Evolutionary conservation across 2,113 vertebrate species (phyloP).

Genomic region (Capra hircus): DNA sequence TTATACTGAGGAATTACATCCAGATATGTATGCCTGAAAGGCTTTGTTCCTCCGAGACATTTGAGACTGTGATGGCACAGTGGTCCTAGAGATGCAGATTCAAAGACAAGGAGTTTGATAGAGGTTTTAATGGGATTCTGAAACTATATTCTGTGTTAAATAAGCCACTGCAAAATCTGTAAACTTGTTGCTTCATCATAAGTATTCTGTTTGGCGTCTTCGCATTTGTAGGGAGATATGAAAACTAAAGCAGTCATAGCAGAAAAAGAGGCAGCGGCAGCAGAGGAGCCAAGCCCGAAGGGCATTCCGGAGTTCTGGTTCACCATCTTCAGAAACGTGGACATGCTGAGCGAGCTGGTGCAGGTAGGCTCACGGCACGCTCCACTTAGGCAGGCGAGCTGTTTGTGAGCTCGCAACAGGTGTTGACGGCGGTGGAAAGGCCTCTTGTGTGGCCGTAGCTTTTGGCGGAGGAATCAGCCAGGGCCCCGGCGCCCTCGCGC

Average conservation of each 20-base stretch:
- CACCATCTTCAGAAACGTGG: slow-evolving; percentile 96
- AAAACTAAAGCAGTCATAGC: slow-evolving; percentile 91
- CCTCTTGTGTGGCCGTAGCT: not conserved
- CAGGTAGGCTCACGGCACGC: slow-evolving; percentile 82
- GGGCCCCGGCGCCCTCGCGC: not conserved
- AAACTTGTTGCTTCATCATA: not conserved
- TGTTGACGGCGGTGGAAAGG: accelerated
- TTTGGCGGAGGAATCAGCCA: accelerated
- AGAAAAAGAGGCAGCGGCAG: slow-evolving; percentile 84
- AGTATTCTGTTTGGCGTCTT: not conserved
- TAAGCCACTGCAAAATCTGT: not conserved
- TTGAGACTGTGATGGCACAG: accelerated
- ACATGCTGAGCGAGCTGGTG: slow-evolving; percentile 96
- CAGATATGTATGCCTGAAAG: not conserved
- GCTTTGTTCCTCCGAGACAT: accelerated
- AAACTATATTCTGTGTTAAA: accelerated
- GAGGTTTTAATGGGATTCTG: not conserved
- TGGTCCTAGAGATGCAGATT: not conserved
- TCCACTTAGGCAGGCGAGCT: accelerated
- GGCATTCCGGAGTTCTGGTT: slow-evolving; percentile 99
- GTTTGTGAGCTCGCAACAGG: accelerated
- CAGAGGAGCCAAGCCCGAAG: slow-evolving; percentile 85
- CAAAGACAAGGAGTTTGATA: not conserved
- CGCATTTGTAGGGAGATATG: slow-evolving; percentile 85
- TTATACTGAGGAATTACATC: no score